Evolutionary conservation across 2,888 invertebrate species (phyloP).

Genomic region (Phlogophora meticulosa): DNA sequence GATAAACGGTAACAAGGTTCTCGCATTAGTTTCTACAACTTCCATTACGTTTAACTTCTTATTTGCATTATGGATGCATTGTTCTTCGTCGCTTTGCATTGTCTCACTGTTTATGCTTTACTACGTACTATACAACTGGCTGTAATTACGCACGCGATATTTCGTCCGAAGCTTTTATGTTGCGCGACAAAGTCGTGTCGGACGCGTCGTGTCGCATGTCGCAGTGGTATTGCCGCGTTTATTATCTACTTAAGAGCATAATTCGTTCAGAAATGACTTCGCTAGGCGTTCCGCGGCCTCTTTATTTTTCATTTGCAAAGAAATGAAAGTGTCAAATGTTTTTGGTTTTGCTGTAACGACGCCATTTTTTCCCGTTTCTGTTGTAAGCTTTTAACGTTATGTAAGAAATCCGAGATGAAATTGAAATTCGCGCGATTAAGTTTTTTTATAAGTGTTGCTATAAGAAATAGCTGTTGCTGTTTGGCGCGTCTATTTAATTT

Average conservation of each 20-base stretch:
- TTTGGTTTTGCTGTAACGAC: constrained; percentile 66
- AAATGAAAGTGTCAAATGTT: constrained; percentile 67
- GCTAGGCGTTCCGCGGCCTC: constrained; percentile 53
- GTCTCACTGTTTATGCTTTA: constrained; percentile 36
- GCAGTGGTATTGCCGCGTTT: constrained; percentile 58
- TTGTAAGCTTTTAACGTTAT: constrained; percentile 52
- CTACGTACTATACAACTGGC: constrained; percentile 35
- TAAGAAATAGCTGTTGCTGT: constrained; percentile 16
- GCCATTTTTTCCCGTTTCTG: constrained; percentile 50
- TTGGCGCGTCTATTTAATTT: constrained; percentile 39
- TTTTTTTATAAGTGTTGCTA: constrained; percentile 35
- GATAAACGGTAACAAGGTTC: constrained; percentile 49
- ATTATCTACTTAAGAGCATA: constrained; percentile 69
- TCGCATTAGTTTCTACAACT: constrained; percentile 48
- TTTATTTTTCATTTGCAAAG: constrained; percentile 68
- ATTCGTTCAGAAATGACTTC: constrained; percentile 67
- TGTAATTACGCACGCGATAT: constrained; percentile 58
- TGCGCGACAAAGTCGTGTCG: constrained; percentile 50
- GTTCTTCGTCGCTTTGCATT: constrained; percentile 42
- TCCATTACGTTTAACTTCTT: constrained; percentile 53
- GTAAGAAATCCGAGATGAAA: constrained; percentile 48
- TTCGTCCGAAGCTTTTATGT: constrained; percentile 49
- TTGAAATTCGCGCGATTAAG: constrained; percentile 47
- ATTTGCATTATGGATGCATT: constrained; percentile 57
- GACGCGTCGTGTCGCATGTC: constrained; percentile 54